Base-by-base conservation (phyloP, 2,797 vertebrate species). In the Acanthurus tractus region DNA sequence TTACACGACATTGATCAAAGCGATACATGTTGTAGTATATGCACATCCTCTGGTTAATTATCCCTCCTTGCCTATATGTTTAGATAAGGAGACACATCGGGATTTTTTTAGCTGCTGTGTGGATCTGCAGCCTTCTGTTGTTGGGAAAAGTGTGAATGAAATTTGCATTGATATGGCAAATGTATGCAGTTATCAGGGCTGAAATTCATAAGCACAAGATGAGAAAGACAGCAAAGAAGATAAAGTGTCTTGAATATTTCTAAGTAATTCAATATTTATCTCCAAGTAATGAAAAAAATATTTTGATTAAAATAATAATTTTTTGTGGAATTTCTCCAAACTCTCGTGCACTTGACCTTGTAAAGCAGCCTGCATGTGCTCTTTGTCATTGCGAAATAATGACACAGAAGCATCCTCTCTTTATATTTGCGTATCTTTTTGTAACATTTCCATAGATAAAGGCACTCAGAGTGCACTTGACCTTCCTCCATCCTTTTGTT, bases 1-100 rank as follows among this genome's bases (percentile, higher is more conserved):
- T 68, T 74, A 56, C 78, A 77, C 79, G 59, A 57, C 48, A 22
- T 25, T 62, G 69, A 86, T 86, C 70, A 74, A 73, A 84, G 65
- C 0, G 15, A 25, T 74, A 59, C 76, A 78, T 83, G 77, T 82
- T 71, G 63, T 70, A 7, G 63, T 38, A 75, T 83, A 62, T 62
- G 61, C 78, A 55, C 44, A 70, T 62, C 48, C 70, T 71, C 45
- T 62, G 42, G 63, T 29, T 84, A 70, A 74, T 69, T 71, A 69
- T 49, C 38, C 57, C 49, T 50, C 18, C 53, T 13, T 49, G 62
- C 62, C 82, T 62, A 67, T 70, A 78, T 75, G 75, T 70, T 65
- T 74, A 23, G 72, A 55, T 7, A 14, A 55, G 42, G 67, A 75
- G 63, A 70, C 55, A 54, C 66, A 42, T 49, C 38, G 20, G 64